phyloP scores from a whole-genome alignment of 1,140 invertebrate genomes.

The Luehdorfia chinensis region DNA sequence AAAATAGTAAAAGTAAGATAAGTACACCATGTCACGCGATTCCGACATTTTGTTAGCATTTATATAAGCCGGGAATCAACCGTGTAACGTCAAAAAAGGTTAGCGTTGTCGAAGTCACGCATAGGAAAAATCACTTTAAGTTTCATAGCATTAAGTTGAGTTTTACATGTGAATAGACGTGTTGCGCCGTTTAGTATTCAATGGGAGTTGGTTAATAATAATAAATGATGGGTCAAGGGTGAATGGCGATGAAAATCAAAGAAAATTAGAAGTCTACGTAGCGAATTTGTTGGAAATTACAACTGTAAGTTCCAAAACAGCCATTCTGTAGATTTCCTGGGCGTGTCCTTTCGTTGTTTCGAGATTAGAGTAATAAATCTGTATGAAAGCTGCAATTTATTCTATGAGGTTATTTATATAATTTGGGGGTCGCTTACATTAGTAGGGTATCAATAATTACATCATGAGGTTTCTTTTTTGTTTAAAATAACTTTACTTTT shows the following conservation, averaged over 20 bases:
- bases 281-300: conserved; percentile 12
- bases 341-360: conserved; percentile 12
- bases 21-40: conserved; percentile 65
- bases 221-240: conserved; percentile 69
- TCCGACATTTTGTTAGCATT: conserved; percentile 69
- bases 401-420: conserved; percentile 16
- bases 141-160: conserved; percentile 19
- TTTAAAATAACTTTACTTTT: too few species aligned
- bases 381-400: conserved; percentile 8
- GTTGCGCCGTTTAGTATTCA: conserved; percentile 26
- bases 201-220: conserved; percentile 45
- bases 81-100: conserved; percentile 21
- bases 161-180: conserved; percentile 19
- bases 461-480: too few species aligned
- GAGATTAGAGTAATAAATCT: conserved; percentile 13
- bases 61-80: conserved; percentile 54
- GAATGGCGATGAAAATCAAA: conserved; percentile 49
- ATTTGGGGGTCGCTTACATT: conserved; percentile 3
- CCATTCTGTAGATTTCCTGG: conserved; percentile 17
- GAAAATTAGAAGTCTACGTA: conserved; percentile 46
- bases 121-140: conserved; percentile 24
- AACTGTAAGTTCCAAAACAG: conserved; percentile 13
- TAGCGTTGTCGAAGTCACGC: neutral
- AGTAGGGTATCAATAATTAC: too few species aligned
- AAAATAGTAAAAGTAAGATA: conserved; percentile 64